Base-by-base conservation (phyloP, 2,113 vertebrate species). In the Pluvialis apricaria region DNA sequence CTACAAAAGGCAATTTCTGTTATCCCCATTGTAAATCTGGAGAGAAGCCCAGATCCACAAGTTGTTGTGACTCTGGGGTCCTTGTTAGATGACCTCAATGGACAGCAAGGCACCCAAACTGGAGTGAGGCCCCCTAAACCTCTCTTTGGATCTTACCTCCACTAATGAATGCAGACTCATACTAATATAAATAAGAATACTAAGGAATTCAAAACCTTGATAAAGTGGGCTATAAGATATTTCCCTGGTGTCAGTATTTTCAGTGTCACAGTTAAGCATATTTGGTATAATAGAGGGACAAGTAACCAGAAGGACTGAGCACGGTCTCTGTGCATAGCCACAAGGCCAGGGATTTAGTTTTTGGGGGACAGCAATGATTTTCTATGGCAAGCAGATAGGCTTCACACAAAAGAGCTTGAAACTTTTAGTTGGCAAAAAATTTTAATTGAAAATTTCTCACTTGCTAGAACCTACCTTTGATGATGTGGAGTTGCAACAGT, bases 1-100 rank as follows among this genome's bases (percentile, higher is more conserved):
- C 61, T 88, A 92, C 80, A 90, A 88, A 94, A 76, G 68, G 34
- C 58, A 77, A 44, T 47, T 91, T 94, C 66, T 96, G 32, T 69
- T 94, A 82, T 84, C 28, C 12, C 19, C 24, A 28, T 45, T 73
- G 62, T 73, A 89, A 87, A 88, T 66, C 32, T 75, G 55, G 65
- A 92, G 42, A 6, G 40, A 66, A 17, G 45, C 40, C 28, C 54
- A 88, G 26, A 72, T 76, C 69, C 57, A 82, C 32, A 69, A 77
- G n/a, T 40, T 76, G 13, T 82, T 90, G 76, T 3, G 0, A 29
- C 70, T 73, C 3, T 22, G 38, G 19, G 28, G 3, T 82, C 6
- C 54, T 82, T 9, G 1, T 58, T 61, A 61, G 70, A 85, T 40
- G 34, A 79, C 31, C 16, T 89, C 44, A 68, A 26, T 6, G 49